Conservation (phyloP, 2,888 invertebrate species). For the Pogonocherus hispidulus region DNA sequence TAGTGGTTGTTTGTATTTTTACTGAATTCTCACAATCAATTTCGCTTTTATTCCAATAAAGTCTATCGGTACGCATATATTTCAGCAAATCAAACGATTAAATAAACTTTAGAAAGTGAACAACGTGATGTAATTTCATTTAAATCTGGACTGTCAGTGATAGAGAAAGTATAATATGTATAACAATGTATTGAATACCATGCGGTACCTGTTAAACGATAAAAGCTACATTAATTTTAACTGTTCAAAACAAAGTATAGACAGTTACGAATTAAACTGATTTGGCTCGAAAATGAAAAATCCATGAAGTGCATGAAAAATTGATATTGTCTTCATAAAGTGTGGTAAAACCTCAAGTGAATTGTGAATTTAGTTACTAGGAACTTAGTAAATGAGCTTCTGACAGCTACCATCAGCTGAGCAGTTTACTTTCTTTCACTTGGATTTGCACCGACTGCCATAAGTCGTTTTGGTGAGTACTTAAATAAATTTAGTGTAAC, state of each 20-base stretch:
- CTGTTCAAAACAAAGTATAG: neutral
- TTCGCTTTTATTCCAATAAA: too few species aligned
- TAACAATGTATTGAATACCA: constrained; percentile 8
- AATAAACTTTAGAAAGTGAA: constrained; percentile 18
- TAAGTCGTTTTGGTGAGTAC: neutral
- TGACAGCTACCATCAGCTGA: neutral
- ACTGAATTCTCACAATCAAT: too few species aligned
- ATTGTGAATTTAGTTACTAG: too few species aligned
- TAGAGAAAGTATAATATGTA: constrained; percentile 22
- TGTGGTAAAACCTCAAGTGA: too few species aligned
- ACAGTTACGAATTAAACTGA: neutral
- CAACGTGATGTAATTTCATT: constrained; percentile 20
- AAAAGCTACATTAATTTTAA: neutral
- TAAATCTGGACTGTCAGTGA: constrained; percentile 16
- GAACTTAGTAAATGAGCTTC: too few species aligned
- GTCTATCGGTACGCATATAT: too few species aligned
- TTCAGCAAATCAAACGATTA: neutral
- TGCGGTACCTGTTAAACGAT: neutral
- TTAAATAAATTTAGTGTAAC: neutral
- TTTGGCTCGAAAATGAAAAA: neutral
- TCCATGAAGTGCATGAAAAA: neutral
- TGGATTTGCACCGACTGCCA: neutral
- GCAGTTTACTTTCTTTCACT: neutral
- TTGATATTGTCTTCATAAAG: too few species aligned
- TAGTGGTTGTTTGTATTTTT: too few species aligned